These are phyloP conservation scores for Bubo scandiacus DNA, from an alignment of 2,113 vertebrate species.

Conservation along the genomic window DNA sequence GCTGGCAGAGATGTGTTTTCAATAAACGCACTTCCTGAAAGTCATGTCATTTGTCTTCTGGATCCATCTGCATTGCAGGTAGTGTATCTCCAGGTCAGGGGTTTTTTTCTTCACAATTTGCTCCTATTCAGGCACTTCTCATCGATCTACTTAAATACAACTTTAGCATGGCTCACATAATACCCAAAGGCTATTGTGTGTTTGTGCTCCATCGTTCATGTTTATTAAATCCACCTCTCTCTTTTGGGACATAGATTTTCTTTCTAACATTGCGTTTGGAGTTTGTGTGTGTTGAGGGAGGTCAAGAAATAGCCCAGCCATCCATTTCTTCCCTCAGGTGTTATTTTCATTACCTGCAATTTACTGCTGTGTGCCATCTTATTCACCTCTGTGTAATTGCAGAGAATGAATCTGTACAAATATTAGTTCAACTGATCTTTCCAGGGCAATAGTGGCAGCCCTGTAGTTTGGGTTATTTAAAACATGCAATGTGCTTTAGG, in stretches of 20 bases:
- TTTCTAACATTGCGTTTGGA: background rate
- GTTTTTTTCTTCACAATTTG: background rate
- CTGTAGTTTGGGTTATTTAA: background rate
- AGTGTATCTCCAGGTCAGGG: background rate
- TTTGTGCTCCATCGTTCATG: background rate
- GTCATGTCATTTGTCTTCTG: slow-evolving; percentile 19
- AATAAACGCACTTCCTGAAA: background rate
- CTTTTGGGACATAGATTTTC: background rate
- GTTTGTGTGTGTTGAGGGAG: background rate
- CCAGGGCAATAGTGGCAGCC: background rate
- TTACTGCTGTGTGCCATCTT: background rate
- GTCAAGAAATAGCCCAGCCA: background rate
- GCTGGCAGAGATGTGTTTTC: background rate
- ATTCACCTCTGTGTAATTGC: background rate
- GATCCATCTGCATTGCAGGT: slow-evolving; percentile 49
- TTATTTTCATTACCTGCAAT: slow-evolving; percentile 14
- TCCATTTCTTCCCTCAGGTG: background rate
- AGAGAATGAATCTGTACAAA: slow-evolving; percentile 17
- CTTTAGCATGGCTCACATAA: background rate
- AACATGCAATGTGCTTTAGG: background rate
- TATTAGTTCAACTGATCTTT: slow-evolving; percentile 10
- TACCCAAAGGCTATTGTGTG: background rate
- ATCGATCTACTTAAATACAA: background rate
- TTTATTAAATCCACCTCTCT: background rate
- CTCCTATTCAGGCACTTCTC: background rate